A percentile compares a stretch with the other conserved stretches of the same genome.
Conservation (phyloP, 2,888 invertebrate genomes). For the Calameuta pallipes region DNA sequence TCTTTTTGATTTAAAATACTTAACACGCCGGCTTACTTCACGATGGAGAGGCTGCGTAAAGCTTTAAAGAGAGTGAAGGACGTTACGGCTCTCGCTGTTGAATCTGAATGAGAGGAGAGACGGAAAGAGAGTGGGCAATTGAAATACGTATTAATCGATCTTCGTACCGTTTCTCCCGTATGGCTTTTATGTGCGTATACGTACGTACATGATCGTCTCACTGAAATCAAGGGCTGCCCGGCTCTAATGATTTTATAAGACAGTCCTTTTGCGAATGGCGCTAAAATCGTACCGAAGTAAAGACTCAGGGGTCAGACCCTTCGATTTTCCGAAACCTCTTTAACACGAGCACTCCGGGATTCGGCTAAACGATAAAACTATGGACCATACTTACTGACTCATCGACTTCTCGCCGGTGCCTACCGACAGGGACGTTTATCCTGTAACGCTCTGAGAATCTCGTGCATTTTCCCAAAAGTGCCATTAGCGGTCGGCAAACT, state of each 20-base stretch:
- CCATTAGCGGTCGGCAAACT: slow-evolving; percentile 48
- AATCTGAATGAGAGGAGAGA: background rate
- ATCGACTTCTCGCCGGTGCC: background rate
- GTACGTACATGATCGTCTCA: background rate
- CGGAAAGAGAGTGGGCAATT: background rate
- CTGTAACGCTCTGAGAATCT: slow-evolving; percentile 20
- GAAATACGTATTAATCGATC: background rate
- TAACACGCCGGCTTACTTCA: background rate
- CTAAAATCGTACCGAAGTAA: background rate
- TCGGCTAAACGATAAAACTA: background rate
- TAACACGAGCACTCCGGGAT: background rate
- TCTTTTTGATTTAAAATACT: background rate
- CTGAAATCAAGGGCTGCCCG: background rate
- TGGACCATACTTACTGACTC: background rate
- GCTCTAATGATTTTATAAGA: background rate
- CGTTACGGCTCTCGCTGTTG: background rate
- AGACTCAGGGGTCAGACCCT: background rate
- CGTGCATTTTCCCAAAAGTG: slow-evolving; percentile 44
- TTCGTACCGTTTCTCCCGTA: background rate
- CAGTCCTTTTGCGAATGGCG: background rate
- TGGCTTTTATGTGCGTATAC: background rate
- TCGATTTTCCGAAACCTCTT: background rate
- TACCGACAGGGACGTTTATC: background rate
- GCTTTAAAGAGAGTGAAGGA: background rate
- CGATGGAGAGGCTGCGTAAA: background rate